phyloP scores from a whole-genome alignment of 2,888 invertebrate species.

The Dolomedes plantarius region DNA sequence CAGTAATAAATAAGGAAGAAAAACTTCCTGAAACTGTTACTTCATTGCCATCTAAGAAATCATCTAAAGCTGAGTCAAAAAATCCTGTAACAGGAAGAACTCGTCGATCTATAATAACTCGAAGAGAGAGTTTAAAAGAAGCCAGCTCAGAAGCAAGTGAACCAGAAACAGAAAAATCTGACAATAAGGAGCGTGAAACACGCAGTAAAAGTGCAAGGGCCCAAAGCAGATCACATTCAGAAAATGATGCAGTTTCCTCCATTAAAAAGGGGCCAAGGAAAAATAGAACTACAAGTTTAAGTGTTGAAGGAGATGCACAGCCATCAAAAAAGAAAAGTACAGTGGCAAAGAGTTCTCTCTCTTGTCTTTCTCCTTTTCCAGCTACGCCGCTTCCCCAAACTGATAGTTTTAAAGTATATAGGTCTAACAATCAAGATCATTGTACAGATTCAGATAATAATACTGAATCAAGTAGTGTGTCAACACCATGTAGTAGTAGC shows the following conservation, averaged over 20 bases:
- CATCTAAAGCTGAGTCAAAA: conserved; percentile 23
- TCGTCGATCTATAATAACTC: conserved; percentile 48
- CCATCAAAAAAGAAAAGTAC: conserved; percentile 39
- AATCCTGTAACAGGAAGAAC: conserved; percentile 26
- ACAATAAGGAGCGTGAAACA: conserved; percentile 54
- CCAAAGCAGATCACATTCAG: conserved; percentile 66
- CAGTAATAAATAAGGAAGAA: conserved; percentile 22
- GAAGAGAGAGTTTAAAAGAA: conserved; percentile 52
- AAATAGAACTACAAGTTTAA: conserved; percentile 54
- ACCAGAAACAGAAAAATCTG: conserved; percentile 48
- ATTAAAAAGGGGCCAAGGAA: conserved; percentile 61
- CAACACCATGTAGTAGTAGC: conserved; percentile 31
- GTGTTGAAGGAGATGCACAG: conserved; percentile 26
- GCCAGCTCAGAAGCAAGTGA: conserved; percentile 57
- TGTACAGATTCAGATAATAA: conserved; percentile 69
- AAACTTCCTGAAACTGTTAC: neutral
- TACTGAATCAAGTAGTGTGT: conserved; percentile 45
- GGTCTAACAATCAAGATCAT: conserved; percentile 75
- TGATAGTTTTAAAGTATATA: conserved; percentile 79
- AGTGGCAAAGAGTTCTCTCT: conserved; percentile 14
- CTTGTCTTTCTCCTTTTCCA: conserved; percentile 55
- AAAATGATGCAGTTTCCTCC: conserved; percentile 58
- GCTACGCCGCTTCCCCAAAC: conserved; percentile 69
- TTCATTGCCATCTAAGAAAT: conserved; percentile 10
- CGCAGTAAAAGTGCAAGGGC: conserved; percentile 64